phyloP scores from a whole-genome alignment of 2,888 invertebrate genomes.

The Lepidochitona cinerea region DNA sequence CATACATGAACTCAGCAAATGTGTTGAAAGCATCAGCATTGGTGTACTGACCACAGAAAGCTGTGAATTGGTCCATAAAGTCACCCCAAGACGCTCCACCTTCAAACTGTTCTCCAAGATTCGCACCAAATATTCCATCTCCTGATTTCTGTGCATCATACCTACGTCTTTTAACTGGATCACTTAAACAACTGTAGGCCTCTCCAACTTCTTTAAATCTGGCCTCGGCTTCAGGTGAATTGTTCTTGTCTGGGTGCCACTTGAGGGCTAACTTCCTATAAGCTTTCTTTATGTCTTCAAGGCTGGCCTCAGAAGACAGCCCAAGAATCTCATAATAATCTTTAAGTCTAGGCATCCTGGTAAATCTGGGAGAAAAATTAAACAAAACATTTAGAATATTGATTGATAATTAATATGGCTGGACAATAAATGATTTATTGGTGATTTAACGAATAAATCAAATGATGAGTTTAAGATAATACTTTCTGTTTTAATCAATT shows the following conservation, averaged over 20 bases:
- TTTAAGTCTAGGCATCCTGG: neutral
- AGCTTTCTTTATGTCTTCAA: neutral
- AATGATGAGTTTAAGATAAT: too few relatives aligned
- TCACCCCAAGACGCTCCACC: neutral
- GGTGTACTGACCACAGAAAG: neutral
- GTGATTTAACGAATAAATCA: too few relatives aligned
- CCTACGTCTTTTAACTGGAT: neutral
- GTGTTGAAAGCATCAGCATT: neutral
- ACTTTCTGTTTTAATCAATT: too few relatives aligned
- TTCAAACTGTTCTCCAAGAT: neutral
- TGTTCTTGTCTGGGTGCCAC: constrained; percentile 3
- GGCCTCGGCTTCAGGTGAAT: neutral
- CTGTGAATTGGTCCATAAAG: neutral
- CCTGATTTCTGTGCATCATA: neutral
- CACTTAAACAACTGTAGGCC: neutral
- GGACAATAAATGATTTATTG: too few relatives aligned
- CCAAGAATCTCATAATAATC: neutral
- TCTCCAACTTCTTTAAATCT: neutral
- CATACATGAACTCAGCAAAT: constrained; percentile 2
- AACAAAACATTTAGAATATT: too few relatives aligned
- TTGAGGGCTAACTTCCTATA: neutral
- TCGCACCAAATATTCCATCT: neutral
- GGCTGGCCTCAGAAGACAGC: neutral
- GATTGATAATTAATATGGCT: too few relatives aligned
- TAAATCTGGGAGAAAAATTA: too few relatives aligned